Conservation (phyloP, 2,113 vertebrate genomes). For the Hystrix cristata region DNA sequence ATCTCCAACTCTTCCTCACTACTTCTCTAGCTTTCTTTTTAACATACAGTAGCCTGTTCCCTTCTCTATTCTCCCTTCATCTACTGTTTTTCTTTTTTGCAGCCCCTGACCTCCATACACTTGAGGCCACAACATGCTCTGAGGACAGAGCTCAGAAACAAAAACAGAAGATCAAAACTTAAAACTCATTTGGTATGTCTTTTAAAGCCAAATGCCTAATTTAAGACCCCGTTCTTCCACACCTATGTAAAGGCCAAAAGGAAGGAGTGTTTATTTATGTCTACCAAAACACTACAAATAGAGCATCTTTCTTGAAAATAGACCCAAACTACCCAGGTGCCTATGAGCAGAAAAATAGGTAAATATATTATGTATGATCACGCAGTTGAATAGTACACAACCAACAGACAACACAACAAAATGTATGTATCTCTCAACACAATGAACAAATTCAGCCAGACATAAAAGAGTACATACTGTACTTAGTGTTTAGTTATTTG, state of each 20-base stretch:
- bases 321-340: neutral
- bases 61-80: neutral
- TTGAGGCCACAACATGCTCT: neutral
- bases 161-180: neutral
- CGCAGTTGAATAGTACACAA: neutral
- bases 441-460: neutral
- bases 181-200: neutral
- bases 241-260: neutral
- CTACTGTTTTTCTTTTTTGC: neutral
- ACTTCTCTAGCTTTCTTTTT: neutral
- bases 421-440: neutral
- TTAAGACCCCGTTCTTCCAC: neutral
- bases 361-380: neutral
- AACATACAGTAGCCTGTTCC: neutral
- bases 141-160: neutral
- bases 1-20: neutral
- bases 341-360: neutral
- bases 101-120: neutral
- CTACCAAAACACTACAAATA: neutral
- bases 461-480: neutral
- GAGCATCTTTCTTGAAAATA: neutral
- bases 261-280: neutral
- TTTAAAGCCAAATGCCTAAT: constrained; percentile 5
- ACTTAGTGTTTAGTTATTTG: neutral
- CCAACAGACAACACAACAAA: constrained; percentile 4